A percentile compares a stretch with the other conserved stretches of the same genome.
phyloP scores from a whole-genome alignment of 1,140 invertebrate species.

The Diprion similis region DNA sequence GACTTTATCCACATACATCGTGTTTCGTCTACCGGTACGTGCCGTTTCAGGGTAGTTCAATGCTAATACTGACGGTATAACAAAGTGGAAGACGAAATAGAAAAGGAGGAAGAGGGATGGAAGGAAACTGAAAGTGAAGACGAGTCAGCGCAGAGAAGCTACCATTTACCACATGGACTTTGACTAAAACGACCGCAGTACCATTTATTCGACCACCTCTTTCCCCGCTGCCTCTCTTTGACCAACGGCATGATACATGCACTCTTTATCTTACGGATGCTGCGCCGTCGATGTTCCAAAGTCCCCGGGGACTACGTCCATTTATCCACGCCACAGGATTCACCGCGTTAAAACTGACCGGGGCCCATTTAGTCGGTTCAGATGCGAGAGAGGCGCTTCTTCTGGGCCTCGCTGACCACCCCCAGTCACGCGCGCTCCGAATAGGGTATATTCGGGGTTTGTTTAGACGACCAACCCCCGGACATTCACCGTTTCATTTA shows the following conservation, averaged over 20 bases:
- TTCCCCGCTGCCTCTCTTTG: neutral
- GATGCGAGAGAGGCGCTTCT: neutral
- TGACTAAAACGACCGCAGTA: neutral
- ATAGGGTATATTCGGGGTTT: neutral
- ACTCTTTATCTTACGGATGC: neutral
- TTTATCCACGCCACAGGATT: neutral
- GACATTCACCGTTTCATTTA: conserved; percentile 2
- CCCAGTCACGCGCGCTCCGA: neutral
- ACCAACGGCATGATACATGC: conserved; percentile 1
- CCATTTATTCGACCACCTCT: neutral
- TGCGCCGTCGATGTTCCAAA: neutral
- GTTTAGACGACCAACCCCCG: neutral
- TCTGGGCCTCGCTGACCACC: neutral
- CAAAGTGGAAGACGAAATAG: no score
- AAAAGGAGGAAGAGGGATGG: no score
- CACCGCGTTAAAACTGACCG: neutral
- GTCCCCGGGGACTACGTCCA: neutral
- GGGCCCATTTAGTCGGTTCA: neutral
- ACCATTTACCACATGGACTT: neutral
- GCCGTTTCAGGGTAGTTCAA: neutral
- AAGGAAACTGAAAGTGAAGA: no score
- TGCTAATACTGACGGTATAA: neutral
- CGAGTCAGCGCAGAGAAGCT: neutral
- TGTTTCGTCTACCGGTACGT: neutral
- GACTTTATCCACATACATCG: neutral